A percentile compares a stretch with the other conserved stretches of the same genome.
Conservation (phyloP, 2,113 vertebrate species). For the Micronycteris hirsuta region DNA sequence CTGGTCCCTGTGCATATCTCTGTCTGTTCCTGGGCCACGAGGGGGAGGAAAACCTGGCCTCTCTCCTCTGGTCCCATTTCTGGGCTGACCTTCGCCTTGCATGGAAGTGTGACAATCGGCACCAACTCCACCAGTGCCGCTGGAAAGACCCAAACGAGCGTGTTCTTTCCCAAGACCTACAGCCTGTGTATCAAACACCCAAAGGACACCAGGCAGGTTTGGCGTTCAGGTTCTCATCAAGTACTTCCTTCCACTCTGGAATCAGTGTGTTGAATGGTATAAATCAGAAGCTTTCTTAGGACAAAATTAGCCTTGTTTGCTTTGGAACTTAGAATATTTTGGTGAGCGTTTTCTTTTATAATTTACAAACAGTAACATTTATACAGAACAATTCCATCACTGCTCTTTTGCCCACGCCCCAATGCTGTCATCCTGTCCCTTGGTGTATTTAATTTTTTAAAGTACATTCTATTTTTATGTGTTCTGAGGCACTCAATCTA, state of each 20-base stretch:
- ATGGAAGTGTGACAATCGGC: neutral
- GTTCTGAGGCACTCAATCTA: neutral
- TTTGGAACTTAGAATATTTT: neutral
- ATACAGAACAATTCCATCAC: too few relatives aligned
- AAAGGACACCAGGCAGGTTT: neutral
- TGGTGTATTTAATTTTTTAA: neutral
- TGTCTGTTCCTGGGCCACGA: neutral
- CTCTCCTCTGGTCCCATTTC: neutral
- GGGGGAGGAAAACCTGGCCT: too few relatives aligned
- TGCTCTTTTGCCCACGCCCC: rapidly evolving
- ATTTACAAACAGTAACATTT: neutral
- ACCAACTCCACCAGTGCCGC: neutral
- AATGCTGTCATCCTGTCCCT: neutral
- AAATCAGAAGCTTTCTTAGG: neutral
- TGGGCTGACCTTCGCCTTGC: neutral
- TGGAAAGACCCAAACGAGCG: neutral
- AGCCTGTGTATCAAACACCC: neutral
- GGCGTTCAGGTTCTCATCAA: neutral
- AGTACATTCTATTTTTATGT: neutral
- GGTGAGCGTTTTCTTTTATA: neutral
- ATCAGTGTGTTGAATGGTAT: too few relatives aligned
- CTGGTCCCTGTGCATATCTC: neutral
- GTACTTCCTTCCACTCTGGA: neutral
- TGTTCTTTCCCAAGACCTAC: neutral
- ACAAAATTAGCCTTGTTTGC: neutral